These are phyloP conservation scores for Lycocerus yunnanus DNA, from an alignment of 2,888 invertebrate species.

Conservation along the genomic window DNA sequence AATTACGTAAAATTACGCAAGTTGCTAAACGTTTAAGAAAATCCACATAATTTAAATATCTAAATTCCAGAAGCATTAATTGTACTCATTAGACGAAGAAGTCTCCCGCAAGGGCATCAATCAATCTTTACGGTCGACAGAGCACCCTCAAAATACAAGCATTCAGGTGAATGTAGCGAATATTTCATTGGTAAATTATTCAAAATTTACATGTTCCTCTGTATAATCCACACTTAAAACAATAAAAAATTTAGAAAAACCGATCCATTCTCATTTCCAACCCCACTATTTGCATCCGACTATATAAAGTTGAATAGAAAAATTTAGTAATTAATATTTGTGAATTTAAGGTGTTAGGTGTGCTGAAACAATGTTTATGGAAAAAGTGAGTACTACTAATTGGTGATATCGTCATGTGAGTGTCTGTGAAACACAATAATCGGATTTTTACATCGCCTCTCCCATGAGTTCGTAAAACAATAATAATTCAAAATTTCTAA, in stretches of 20 bases:
- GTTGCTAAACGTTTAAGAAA: neutral
- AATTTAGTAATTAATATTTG: slow-evolving; percentile 27
- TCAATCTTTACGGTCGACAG: slow-evolving; percentile 52
- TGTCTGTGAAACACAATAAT: neutral
- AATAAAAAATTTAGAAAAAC: slow-evolving; percentile 43
- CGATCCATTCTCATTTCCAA: slow-evolving; percentile 27
- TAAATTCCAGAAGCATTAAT: slow-evolving; percentile 40
- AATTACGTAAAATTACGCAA: neutral
- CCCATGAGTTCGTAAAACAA: neutral
- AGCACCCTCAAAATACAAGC: slow-evolving; percentile 44
- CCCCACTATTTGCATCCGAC: slow-evolving; percentile 32
- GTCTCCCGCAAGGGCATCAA: slow-evolving; percentile 52
- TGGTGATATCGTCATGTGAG: neutral
- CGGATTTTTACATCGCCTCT: neutral
- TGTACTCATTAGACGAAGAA: slow-evolving; percentile 46
- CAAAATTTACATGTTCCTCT: slow-evolving; percentile 35
- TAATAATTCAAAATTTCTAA: neutral
- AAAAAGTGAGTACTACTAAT: neutral
- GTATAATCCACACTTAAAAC: slow-evolving; percentile 43
- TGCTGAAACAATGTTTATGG: neutral
- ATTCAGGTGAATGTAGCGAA: slow-evolving; percentile 39
- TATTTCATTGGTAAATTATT: slow-evolving; percentile 35
- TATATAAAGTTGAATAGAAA: slow-evolving; percentile 35
- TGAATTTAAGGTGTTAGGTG: slow-evolving; percentile 3
- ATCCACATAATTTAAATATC: slow-evolving; percentile 8